Percentiles rank a stretch among this genome's conserved stretches.
Conservation (phyloP, 2,888 invertebrate species). For the Himalopsyche kuldschensis region DNA sequence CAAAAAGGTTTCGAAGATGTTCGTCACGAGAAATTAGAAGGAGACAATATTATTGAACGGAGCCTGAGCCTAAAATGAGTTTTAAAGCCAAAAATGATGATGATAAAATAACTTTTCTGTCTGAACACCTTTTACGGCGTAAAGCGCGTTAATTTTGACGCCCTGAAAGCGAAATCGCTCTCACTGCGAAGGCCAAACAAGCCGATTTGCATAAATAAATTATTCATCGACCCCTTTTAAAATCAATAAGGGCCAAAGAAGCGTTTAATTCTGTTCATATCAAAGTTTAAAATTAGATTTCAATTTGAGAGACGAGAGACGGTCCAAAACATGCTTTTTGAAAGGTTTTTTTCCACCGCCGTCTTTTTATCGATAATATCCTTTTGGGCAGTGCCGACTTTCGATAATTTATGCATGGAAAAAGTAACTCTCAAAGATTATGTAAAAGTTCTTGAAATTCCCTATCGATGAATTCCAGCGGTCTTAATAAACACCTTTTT, state of each 20-base stretch:
- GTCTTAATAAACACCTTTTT: not conserved
- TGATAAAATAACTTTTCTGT: not conserved
- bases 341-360: not conserved
- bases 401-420: not conserved
- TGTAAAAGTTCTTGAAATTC: not conserved
- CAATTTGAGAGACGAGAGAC: slow-evolving; percentile 1
- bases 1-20: too few relatives aligned
- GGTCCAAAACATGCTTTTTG: not conserved
- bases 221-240: slow-evolving; percentile 17
- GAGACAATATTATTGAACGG: too few relatives aligned
- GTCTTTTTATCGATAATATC: not conserved
- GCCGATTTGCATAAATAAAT: slow-evolving; percentile 27
- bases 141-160: not conserved
- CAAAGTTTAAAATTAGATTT: slow-evolving; percentile 27
- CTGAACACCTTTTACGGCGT: not conserved
- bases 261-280: slow-evolving; percentile 20
- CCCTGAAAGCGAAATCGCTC: not conserved
- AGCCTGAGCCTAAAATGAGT: too few relatives aligned
- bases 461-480: not conserved
- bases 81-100: too few relatives aligned
- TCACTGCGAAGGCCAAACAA: not conserved
- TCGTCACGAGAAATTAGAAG: too few relatives aligned
- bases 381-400: not conserved
- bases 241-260: slow-evolving; percentile 18
- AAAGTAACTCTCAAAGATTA: not conserved